phyloP scores from a whole-genome alignment of 2,888 invertebrate species.

The Melinopterus prodromus region DNA sequence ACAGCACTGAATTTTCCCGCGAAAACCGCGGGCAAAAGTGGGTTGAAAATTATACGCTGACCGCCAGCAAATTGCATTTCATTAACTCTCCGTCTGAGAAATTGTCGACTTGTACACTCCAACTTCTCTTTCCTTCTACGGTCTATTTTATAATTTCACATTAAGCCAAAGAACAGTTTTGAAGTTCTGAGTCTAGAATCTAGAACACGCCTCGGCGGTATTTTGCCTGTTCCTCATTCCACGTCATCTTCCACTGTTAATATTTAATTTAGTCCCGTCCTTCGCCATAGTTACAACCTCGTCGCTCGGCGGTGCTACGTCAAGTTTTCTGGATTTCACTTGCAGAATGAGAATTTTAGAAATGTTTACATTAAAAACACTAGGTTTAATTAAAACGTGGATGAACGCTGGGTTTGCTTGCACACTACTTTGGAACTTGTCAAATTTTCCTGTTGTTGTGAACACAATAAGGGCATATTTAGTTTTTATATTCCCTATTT shows the following conservation, averaged over 20 bases:
- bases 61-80: background rate
- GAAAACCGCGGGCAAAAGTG: constrained; percentile 30
- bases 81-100: no score
- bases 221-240: constrained; percentile 11
- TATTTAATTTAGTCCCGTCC: constrained; percentile 13
- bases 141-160: background rate
- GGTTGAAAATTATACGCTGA: constrained; percentile 35
- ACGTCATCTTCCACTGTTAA: constrained; percentile 5
- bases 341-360: no score
- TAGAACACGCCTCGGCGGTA: background rate
- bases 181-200: constrained; percentile 6
- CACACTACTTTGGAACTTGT: no score
- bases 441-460: no score
- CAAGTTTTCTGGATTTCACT: no score
- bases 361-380: constrained; percentile 14
- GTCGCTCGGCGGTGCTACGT: no score
- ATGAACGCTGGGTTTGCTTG: background rate
- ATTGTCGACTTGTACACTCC: no score
- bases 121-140: no score
- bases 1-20: constrained; percentile 28
- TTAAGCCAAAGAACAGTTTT: background rate
- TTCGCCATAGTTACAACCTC: no score
- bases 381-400: constrained; percentile 10
- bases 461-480: no score
- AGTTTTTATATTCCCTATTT: no score